A percentile compares a stretch with the other conserved stretches of the same genome.
These are phyloP conservation scores for Diacarnus erythraeanus DNA, from an alignment of 37 sponge, comb jelly and placozoan genomes.

Conservation along the genomic window DNA sequence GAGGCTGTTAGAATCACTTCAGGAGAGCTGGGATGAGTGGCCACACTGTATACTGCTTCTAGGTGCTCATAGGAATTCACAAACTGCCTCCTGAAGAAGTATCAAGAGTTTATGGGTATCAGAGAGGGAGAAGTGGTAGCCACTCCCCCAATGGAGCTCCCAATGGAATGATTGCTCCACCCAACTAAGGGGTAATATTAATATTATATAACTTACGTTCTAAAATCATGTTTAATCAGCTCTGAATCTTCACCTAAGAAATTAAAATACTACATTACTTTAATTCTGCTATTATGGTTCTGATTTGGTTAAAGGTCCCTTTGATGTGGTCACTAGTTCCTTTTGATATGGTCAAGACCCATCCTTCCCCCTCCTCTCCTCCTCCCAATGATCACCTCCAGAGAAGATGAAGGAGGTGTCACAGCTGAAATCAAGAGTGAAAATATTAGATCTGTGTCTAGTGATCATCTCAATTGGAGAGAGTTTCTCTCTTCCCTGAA, in stretches of 20 bases:
- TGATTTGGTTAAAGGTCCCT: too few species aligned
- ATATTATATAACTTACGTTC: constrained; percentile 28
- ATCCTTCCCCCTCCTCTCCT: too few species aligned
- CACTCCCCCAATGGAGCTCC: not conserved
- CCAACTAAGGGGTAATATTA: too few species aligned
- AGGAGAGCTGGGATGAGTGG: constrained; percentile 42
- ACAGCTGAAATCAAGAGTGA: constrained; percentile 49
- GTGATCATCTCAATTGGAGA: constrained; percentile 22
- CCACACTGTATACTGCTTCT: constrained; percentile 47
- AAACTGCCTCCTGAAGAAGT: constrained; percentile 17
- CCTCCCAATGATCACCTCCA: constrained; percentile 26
- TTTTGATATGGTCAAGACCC: too few species aligned
- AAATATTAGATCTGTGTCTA: constrained; percentile 52
- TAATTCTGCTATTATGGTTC: not conserved
- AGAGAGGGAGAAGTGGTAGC: not conserved
- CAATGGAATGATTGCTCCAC: too few species aligned
- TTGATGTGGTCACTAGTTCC: too few species aligned
- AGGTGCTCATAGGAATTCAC: constrained; percentile 27
- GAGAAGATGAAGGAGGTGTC: constrained; percentile 43
- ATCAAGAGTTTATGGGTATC: not conserved
- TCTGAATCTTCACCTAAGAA: constrained; percentile 59
- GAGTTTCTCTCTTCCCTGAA: not conserved
- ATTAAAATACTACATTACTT: not conserved
- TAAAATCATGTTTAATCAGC: constrained; percentile 48
- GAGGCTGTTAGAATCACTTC: constrained; percentile 42